Evolutionary conservation across 2,888 invertebrate species (phyloP), one percentile per base, ranked within the genome.

Genomic region (Drosophila kanekoi): DNA sequence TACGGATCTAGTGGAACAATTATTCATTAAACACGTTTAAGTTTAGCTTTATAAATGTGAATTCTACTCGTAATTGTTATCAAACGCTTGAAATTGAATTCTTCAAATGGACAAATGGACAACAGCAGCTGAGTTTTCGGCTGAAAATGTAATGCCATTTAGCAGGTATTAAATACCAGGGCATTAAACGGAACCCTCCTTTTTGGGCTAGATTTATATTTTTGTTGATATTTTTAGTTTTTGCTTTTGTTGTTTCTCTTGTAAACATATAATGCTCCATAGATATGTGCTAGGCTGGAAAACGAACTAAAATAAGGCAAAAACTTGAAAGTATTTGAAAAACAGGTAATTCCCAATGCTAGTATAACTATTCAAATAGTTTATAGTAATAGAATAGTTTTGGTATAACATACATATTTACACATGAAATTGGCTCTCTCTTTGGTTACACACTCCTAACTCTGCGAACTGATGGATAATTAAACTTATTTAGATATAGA

Each of bases 1-100:
- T 89, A 84, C 40, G 45, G 59, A 81, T 61, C 89, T 87, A 87
- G 59, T 81, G 85, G 87, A 87, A 88, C 84, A 87, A 87, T 83
- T 86, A 87, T 83, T 86, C 47, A 58, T 73, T 70, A 77, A 87
- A 83, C 77, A 75, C 75, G 58, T 68, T 67, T 49, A 60, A 60
- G 58, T 71, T 64, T 65, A 48, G 59, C 56, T 68, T 35, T 66
- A 56, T 49, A 49, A 76, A 58, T 72, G 52, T 68, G 57, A 49
- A 51, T 77, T 8, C 60, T 72, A 61, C 56, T 47, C 48, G 45
- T 53, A 40, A 41, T 51, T 57, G 57, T 40, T 60, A 41, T 66
- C 44, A 56, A 72, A 60, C 18, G 58, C 10, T 41, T 38, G 10
- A 43, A 59, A 28, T 51, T 44, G 16, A 49, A 16, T 49, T 44